phyloP scores from a whole-genome alignment of 2,888 invertebrate species.

The Germaria angustata region DNA sequence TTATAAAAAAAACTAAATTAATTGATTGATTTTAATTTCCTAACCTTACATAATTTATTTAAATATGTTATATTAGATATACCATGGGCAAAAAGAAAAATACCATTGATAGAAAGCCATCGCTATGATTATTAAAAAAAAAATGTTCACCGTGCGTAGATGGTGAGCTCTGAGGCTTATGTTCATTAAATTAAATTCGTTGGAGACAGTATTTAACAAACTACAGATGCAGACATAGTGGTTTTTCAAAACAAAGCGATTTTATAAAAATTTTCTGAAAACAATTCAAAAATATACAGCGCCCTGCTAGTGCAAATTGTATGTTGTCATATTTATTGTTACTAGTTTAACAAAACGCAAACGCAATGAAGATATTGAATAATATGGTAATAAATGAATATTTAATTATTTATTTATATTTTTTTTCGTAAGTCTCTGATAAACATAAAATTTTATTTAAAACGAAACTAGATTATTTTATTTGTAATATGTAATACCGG shows the following conservation, averaged over 20 bases:
- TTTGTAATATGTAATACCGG: background rate
- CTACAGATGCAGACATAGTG: conserved; percentile 25
- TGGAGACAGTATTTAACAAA: conserved; percentile 40
- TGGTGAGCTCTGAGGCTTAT: conserved; percentile 9
- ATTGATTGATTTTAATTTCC: too few species aligned
- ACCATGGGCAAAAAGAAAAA: too few species aligned
- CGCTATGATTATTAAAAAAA: background rate
- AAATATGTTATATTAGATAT: too few species aligned
- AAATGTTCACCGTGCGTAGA: background rate
- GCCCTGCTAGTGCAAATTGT: background rate
- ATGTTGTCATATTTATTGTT: background rate
- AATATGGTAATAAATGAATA: background rate
- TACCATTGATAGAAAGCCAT: conserved; percentile 4
- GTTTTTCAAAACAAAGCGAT: background rate
- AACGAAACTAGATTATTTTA: conserved; percentile 14
- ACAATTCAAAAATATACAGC: too few species aligned
- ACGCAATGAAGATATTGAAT: conserved; percentile 6
- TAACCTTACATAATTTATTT: too few species aligned
- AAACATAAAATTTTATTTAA: background rate
- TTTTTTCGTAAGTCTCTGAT: too few species aligned
- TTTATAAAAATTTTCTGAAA: background rate
- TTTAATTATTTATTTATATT: background rate
- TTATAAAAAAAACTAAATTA: too few species aligned
- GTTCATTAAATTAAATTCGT: background rate
- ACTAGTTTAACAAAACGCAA: background rate